Evolutionary conservation across 2,113 vertebrate genomes (phyloP).

Genomic region (Plecturocebus donacophilus): DNA sequence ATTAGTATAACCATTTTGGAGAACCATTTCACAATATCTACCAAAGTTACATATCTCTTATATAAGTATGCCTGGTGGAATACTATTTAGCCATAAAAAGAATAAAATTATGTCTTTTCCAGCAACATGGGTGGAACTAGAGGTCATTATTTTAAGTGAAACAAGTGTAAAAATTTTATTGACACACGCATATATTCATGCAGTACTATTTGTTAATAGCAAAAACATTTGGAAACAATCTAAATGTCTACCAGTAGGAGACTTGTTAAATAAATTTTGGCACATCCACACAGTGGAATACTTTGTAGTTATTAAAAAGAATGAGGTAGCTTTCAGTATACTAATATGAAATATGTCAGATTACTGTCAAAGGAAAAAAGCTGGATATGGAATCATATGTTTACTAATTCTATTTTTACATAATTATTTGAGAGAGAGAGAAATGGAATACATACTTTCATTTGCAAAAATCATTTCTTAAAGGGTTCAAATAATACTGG

Average conservation of each 20-base stretch:
- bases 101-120: no score
- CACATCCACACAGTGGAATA: background rate
- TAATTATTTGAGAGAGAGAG: background rate
- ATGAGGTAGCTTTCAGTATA: background rate
- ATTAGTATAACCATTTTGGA: background rate
- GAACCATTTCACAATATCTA: background rate
- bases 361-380: background rate
- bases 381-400: background rate
- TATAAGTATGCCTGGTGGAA: background rate
- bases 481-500: background rate
- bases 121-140: no score
- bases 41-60: background rate
- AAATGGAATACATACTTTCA: background rate
- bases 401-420: background rate
- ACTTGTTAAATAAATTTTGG: background rate
- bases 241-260: background rate
- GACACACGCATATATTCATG: background rate
- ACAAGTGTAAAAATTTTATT: background rate
- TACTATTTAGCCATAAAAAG: no score
- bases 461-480: conserved; percentile 29
- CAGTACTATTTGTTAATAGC: background rate
- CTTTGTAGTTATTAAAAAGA: conserved; percentile 25
- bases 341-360: background rate
- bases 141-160: no score
- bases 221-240: conserved; percentile 5